These are phyloP conservation scores for Philotrypesis tridentata DNA, from an alignment of 1,140 invertebrate species.

Conservation along the genomic window DNA sequence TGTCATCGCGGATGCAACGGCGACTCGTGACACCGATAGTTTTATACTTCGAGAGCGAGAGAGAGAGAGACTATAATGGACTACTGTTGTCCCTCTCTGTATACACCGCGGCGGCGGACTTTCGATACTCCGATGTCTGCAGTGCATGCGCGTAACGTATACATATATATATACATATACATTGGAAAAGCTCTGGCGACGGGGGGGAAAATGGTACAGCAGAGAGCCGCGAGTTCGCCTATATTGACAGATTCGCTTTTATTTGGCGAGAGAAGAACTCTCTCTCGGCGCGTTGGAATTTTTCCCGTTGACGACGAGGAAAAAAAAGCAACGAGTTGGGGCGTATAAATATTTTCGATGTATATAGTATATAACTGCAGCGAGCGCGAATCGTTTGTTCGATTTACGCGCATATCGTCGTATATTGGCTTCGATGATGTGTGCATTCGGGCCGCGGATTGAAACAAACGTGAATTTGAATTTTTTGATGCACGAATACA, in stretches of 20 bases:
- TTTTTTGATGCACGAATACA: too few relatives aligned
- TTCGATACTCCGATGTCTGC: neutral
- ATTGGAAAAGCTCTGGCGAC: neutral
- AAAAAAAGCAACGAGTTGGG: neutral
- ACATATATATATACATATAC: neutral
- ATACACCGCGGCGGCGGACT: too few relatives aligned
- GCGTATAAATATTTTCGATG: neutral
- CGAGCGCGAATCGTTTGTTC: too few relatives aligned
- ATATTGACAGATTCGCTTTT: neutral
- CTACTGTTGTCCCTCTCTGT: neutral
- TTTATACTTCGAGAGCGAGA: neutral
- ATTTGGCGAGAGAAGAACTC: neutral
- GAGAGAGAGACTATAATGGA: neutral
- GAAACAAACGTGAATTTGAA: too few relatives aligned
- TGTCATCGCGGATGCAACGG: conserved; percentile 17
- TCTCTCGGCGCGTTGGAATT: neutral
- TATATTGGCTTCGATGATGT: too few relatives aligned
- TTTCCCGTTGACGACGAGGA: neutral
- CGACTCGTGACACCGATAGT: neutral
- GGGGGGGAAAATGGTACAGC: neutral
- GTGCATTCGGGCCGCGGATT: too few relatives aligned
- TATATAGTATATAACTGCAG: too few relatives aligned
- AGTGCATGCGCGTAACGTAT: neutral
- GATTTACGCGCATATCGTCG: too few relatives aligned
- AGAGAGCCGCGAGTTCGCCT: neutral